Conservation (phyloP, 1,140 invertebrate genomes). For the Thrips palmi region DNA sequence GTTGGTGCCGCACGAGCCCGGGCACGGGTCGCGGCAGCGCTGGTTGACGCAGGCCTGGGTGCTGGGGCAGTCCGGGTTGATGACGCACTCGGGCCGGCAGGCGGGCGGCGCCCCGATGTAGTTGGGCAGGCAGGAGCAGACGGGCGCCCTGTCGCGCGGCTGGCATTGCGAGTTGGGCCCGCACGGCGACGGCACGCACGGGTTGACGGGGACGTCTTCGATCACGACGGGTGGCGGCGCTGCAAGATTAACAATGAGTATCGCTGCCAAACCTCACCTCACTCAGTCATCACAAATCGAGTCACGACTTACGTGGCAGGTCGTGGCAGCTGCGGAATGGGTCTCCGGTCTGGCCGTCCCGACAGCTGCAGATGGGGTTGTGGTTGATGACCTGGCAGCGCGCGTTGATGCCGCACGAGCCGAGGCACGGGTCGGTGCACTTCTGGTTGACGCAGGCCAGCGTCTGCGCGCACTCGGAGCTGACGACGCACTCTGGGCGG, state of each 20-base stretch:
- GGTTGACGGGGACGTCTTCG: slow-evolving; percentile 27
- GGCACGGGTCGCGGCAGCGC: slow-evolving; percentile 56
- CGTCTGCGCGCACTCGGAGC: slow-evolving; percentile 56
- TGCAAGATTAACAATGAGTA: slow-evolving; percentile 9
- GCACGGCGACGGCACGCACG: slow-evolving; percentile 59
- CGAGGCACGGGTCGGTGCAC: slow-evolving; percentile 68
- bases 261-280: neutral
- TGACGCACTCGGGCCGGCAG: slow-evolving; percentile 35
- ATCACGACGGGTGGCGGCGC: slow-evolving; percentile 14
- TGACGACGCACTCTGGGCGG: slow-evolving; percentile 64
- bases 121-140: slow-evolving; percentile 44
- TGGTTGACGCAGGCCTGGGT: slow-evolving; percentile 54
- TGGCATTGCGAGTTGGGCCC: slow-evolving; percentile 63
- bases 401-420: slow-evolving; percentile 63
- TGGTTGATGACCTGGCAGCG: slow-evolving; percentile 73
- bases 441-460: slow-evolving; percentile 68
- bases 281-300: neutral
- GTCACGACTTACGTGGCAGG: slow-evolving; percentile 29
- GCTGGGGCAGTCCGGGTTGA: slow-evolving; percentile 56
- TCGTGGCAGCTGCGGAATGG: slow-evolving; percentile 55
- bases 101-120: slow-evolving; percentile 40
- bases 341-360: slow-evolving; percentile 62
- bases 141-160: slow-evolving; percentile 41
- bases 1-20: slow-evolving; percentile 54
- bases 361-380: slow-evolving; percentile 64